Evolutionary conservation across 2,113 vertebrate genomes (phyloP).

Genomic region (Scartelaos histophorus): DNA sequence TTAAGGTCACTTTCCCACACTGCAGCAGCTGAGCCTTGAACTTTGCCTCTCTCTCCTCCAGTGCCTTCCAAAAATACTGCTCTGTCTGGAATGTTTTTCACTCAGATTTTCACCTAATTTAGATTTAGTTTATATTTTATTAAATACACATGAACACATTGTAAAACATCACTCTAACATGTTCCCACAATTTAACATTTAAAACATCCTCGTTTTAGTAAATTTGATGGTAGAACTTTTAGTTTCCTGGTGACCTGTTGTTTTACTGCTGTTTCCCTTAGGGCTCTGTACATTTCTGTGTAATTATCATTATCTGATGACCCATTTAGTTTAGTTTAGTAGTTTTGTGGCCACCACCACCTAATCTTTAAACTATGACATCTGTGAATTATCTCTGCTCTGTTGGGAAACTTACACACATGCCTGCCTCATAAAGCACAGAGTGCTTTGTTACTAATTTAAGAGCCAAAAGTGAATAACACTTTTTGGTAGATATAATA

Average conservation of each 20-base stretch:
- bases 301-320: slow-evolving; percentile 33
- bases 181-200: background rate
- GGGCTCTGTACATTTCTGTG: slow-evolving; percentile 46
- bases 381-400: slow-evolving; percentile 61
- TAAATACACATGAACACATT: background rate
- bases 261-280: slow-evolving; percentile 27
- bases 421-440: too few species aligned
- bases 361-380: slow-evolving; percentile 53
- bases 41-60: slow-evolving; percentile 1
- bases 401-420: too few species aligned
- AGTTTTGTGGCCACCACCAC: slow-evolving; percentile 45
- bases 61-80: slow-evolving; percentile 29
- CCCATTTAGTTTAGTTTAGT: too few species aligned
- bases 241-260: slow-evolving; percentile 3
- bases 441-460: background rate
- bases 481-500: background rate
- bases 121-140: background rate
- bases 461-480: background rate
- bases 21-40: slow-evolving; percentile 23
- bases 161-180: background rate
- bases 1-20: slow-evolving; percentile 52
- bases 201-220: background rate
- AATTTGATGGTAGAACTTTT: background rate
- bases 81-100: slow-evolving; percentile 64
- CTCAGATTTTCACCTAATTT: slow-evolving; percentile 54